Evolutionary conservation across 1,140 invertebrate genomes (phyloP), one percentile per base, ranked within the genome.

Genomic region (Chlorops oryzae): DNA sequence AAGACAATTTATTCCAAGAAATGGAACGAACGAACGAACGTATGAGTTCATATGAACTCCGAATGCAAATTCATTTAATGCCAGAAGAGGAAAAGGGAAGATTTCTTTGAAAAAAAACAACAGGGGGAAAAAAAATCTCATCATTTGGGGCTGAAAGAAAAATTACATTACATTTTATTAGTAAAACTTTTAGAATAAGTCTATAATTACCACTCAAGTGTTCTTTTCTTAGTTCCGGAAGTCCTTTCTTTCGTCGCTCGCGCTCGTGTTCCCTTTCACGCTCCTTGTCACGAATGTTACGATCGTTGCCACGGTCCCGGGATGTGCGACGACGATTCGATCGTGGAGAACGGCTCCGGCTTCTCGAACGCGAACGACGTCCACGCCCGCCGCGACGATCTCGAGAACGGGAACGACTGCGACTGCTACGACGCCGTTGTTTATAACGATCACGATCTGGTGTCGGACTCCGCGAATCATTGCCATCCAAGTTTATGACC

Each of bases 201-300:
- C 15, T 13, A 66, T 64, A 66, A 39, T 74, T 76, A 89, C 87
- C 86, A 72, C 85, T 88, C 40, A 92, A 75, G 75, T 90, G 85
- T 51, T 94, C 88, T 61, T 87, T 88, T 62, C 88, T 87, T 35
- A 94, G 81, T 1, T 87, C 80, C 9, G 93, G 93, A 37, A 97
- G 72, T 18, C 93, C 93, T 63, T 89, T 85, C 72, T 92, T 92
- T 57, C 86, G 82, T 38, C 92, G 75, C 66, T 90, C 87, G 59
- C 82, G 78, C 61, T 88, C 82, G 57, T 84, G 85, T 61, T 90
- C 87, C 4, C 82, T 80, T 58, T 93, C 88, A 41, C 85, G 83
- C 57, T 90, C 86, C 27, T 81, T 81, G 62, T 88, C 86, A 38
- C 76, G 74, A 17, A 80, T 80, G 49, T 78, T 75, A 34, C 79